Evolutionary conservation across 1,140 invertebrate genomes (phyloP).

Genomic region (Parapsyche elsis): DNA sequence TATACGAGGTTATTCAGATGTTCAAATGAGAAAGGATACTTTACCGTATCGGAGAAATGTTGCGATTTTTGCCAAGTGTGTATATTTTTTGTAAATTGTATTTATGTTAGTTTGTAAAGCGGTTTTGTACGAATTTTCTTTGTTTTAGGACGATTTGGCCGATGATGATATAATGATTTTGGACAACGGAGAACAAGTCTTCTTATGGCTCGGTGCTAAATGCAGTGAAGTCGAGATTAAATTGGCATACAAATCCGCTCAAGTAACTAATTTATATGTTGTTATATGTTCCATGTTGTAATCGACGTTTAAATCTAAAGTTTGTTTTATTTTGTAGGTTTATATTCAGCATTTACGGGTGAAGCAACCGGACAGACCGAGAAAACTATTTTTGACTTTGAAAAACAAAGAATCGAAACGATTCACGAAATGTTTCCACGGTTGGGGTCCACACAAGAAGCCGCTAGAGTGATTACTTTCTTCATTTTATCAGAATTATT

Average conservation of each 20-base stretch:
- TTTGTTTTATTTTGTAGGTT: conserved; percentile 72
- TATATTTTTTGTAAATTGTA: not conserved
- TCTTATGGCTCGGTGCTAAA: conserved; percentile 95
- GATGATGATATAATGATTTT: conserved; percentile 99
- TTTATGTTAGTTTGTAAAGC: not conserved
- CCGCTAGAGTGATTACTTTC: conserved; percentile 67
- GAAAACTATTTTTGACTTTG: conserved; percentile 95
- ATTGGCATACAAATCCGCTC: conserved; percentile 97
- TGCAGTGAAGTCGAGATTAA: conserved; percentile 99
- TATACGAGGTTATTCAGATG: conserved; percentile 96
- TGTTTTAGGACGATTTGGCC: conserved; percentile 91
- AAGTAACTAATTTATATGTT: conserved; percentile 71
- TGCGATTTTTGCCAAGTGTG: conserved; percentile 97
- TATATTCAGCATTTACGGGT: conserved; percentile 98
- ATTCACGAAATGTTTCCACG: conserved; percentile 99
- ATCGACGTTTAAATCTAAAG: not conserved
- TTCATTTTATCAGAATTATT: conserved; percentile 15
- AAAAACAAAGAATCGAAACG: conserved; percentile 96
- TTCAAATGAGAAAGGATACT: conserved; percentile 99
- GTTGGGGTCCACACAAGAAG: conserved; percentile 86
- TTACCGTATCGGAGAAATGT: conserved; percentile 99
- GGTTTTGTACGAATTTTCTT: not conserved
- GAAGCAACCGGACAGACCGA: conserved; percentile 91
- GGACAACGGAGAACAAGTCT: conserved; percentile 98
- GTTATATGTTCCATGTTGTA: not conserved